These are phyloP conservation scores for Cheilosia variabilis DNA, from an alignment of 2,888 invertebrate genomes.

Conservation along the genomic window DNA sequence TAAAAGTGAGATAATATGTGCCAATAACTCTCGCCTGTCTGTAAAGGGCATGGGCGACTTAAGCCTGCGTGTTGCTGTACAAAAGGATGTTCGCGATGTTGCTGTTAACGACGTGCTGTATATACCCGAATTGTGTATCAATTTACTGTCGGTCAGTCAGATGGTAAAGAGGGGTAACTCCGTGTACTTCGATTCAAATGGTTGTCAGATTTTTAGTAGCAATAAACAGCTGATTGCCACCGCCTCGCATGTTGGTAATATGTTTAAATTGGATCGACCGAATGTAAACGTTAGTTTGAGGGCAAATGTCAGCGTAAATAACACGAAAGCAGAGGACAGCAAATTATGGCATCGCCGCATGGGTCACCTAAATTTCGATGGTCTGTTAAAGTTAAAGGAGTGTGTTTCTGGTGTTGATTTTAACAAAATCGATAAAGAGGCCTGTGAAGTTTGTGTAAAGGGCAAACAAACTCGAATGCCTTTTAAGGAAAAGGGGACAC, in stretches of 20 bases:
- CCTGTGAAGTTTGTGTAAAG: too few species aligned
- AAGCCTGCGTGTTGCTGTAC: constrained; percentile 3
- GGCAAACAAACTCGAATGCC: background rate
- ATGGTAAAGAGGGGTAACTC: constrained; percentile 13
- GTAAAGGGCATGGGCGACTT: background rate
- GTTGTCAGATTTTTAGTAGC: background rate
- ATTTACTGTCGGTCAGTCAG: constrained; percentile 14
- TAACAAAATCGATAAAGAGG: too few species aligned
- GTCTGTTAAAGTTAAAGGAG: too few species aligned
- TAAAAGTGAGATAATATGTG: background rate
- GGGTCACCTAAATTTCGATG: too few species aligned
- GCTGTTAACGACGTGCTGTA: constrained; percentile 4
- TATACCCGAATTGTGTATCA: constrained; percentile 12
- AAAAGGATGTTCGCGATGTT: constrained; percentile 1
- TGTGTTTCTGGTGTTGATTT: too few species aligned
- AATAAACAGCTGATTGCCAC: constrained; percentile 8
- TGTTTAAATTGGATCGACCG: constrained; percentile 15
- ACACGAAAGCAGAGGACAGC: background rate
- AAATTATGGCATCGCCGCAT: constrained; percentile 23
- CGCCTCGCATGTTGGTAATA: background rate
- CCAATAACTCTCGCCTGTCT: background rate
- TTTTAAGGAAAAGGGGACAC: background rate
- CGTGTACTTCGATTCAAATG: background rate
- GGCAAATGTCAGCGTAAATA: background rate
- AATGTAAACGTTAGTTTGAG: constrained; percentile 9